Percentiles rank a stretch among this genome's conserved stretches.
These are phyloP conservation scores for Phyllostomus hastatus DNA, from an alignment of 2,113 vertebrate genomes.

Conservation along the genomic window DNA sequence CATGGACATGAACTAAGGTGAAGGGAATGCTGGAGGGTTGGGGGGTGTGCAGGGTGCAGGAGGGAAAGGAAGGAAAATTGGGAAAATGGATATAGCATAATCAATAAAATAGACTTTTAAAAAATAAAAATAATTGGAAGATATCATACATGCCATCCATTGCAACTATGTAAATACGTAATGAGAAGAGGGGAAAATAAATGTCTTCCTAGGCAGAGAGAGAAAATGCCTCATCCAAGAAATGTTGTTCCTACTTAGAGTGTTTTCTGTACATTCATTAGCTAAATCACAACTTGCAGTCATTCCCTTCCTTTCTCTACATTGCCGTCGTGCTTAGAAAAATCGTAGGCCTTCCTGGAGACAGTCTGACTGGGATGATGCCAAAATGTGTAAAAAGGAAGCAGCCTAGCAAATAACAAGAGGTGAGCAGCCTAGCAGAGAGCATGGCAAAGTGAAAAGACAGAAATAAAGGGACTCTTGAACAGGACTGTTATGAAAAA, in stretches of 20 bases:
- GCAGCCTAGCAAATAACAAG: neutral
- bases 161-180: neutral
- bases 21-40: too few species aligned
- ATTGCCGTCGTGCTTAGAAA: neutral
- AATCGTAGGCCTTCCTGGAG: neutral
- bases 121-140: neutral
- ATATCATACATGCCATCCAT: neutral
- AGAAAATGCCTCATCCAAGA: neutral
- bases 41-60: too few species aligned
- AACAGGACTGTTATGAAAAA: neutral
- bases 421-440: neutral
- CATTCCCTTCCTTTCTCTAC: neutral
- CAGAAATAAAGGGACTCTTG: neutral
- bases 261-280: neutral
- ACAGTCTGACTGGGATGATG: neutral
- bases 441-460: neutral
- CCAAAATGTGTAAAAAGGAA: slow-evolving; percentile 3
- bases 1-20: too few species aligned
- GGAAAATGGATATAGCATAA: too few species aligned
- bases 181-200: neutral
- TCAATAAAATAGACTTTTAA: neutral
- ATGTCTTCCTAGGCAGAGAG: neutral
- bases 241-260: neutral
- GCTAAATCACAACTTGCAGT: neutral
- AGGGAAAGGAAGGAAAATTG: too few species aligned